Base-by-base conservation (phyloP, 2,113 vertebrate genomes). In the Poeciliopsis turrubarensis region DNA sequence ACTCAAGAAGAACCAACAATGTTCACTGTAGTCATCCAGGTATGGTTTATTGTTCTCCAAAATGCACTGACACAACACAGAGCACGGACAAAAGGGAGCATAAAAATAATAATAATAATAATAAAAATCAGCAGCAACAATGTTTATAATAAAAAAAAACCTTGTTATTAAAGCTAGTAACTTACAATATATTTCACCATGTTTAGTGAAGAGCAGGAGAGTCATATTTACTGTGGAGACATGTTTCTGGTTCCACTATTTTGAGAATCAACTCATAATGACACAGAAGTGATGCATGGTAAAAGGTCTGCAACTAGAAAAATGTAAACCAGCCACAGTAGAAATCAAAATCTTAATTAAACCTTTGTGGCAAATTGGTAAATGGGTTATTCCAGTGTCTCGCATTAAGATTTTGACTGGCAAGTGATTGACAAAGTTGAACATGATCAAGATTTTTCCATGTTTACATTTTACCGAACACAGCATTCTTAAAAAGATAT, bases 11-110 rank as follows among this genome's bases (percentile, higher is more conserved):
- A 69, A 54, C 15, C 11, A 51, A 39, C 17, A 22, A 31, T 37
- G 17, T 74, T 67, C 37, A 64, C 14, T 67, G 68, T 32, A 54
- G 32, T 86, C 67, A 72, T 86, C 90, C 90, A 89, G 81, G 68
- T 87, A 54, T 68, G 73, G 91, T 74, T 72, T 93, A 91, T 92
- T 93, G 84, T 81, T 83, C 74, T 78, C 64, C 77, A 84, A 68
- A 72, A 70, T 87, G 73, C 72, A 78, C 74, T 32, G 78, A 86
- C 68, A 81, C 65, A 60, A 79, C 72, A 75, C 22, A 81, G 72
- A 80, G 65, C 84, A 88, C 68, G 74, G 30, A 74, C 37, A 39
- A 51, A 63, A 69, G 70, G 37, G 41, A 75, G 73, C 61, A 61
- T n/a, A 47, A 34, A 64, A 68, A 66, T 1, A 67, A 64, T 31